These are phyloP conservation scores for Drosophila kanekoi DNA, from an alignment of 2,888 invertebrate genomes.

Conservation along the genomic window DNA sequence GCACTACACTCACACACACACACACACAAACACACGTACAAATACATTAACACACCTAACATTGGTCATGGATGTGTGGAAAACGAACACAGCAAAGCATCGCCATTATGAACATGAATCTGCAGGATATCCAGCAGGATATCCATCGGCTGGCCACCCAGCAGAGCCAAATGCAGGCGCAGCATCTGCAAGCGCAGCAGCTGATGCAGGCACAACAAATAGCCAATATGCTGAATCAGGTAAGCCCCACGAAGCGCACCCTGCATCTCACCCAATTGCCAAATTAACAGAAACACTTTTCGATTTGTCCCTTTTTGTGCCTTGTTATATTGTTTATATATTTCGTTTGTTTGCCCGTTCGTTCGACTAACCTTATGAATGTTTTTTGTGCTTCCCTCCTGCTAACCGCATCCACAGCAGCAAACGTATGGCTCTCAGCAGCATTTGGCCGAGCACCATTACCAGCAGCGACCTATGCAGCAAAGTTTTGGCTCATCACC, in stretches of 20 bases:
- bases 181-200: constrained; percentile 87
- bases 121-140: constrained; percentile 97
- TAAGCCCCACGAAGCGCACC: constrained; percentile 59
- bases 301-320: constrained; percentile 10
- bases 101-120: constrained; percentile 93
- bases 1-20: constrained; percentile 29
- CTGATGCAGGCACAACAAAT: constrained; percentile 87
- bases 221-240: constrained; percentile 85
- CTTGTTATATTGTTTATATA: constrained; percentile 16
- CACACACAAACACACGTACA: constrained; percentile 27
- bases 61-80: constrained; percentile 42
- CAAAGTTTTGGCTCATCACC: constrained; percentile 85
- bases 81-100: constrained; percentile 84
- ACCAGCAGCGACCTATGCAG: constrained; percentile 82
- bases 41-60: constrained; percentile 40
- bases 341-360: constrained; percentile 6
- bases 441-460: constrained; percentile 85
- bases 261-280: constrained; percentile 21
- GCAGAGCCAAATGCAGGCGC: constrained; percentile 90
- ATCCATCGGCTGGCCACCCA: constrained; percentile 95
- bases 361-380: constrained; percentile 28
- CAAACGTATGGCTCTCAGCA: constrained; percentile 87
- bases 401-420: constrained; percentile 68
- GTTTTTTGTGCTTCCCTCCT: constrained; percentile 23
- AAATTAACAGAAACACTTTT: constrained; percentile 25